These are phyloP conservation scores for Sorex maritimensis DNA, from an alignment of 2,797 vertebrate genomes.

Conservation along the genomic window DNA sequence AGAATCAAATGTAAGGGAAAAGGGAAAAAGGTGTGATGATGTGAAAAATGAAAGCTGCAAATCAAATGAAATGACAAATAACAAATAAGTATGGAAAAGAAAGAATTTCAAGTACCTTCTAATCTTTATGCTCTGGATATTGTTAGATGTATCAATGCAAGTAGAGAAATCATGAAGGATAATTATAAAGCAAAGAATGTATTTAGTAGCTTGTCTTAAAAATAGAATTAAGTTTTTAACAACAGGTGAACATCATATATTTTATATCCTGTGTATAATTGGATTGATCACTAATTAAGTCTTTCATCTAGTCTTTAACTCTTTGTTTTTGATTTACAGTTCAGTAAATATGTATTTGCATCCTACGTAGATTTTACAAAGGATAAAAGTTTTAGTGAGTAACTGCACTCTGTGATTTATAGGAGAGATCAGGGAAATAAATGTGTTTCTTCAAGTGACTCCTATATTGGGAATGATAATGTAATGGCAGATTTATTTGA, in stretches of 20 bases:
- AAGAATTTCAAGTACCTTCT: background rate
- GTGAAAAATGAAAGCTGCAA: background rate
- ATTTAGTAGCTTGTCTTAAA: constrained; percentile 13
- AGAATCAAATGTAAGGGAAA: background rate
- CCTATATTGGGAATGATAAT: constrained; percentile 58
- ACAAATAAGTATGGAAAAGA: background rate
- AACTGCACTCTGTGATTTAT: constrained; percentile 44
- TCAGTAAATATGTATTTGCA: constrained; percentile 28
- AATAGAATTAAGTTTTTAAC: constrained; percentile 22
- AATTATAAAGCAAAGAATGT: background rate
- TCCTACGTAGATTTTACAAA: background rate
- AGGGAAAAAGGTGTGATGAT: background rate
- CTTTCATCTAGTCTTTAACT: background rate
- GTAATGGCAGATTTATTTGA: constrained; percentile 60
- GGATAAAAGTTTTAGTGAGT: constrained; percentile 15
- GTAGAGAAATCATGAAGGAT: background rate
- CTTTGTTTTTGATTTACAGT: constrained; percentile 37
- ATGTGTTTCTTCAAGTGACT: constrained; percentile 47
- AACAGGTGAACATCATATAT: background rate
- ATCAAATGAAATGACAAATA: background rate
- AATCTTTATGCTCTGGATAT: background rate
- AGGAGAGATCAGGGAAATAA: constrained; percentile 15
- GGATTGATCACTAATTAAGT: constrained; percentile 53
- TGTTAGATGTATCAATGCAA: constrained; percentile 10
- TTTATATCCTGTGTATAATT: background rate